These are phyloP conservation scores for Drosophila rubida DNA, from an alignment of 2,888 invertebrate species.

Conservation along the genomic window DNA sequence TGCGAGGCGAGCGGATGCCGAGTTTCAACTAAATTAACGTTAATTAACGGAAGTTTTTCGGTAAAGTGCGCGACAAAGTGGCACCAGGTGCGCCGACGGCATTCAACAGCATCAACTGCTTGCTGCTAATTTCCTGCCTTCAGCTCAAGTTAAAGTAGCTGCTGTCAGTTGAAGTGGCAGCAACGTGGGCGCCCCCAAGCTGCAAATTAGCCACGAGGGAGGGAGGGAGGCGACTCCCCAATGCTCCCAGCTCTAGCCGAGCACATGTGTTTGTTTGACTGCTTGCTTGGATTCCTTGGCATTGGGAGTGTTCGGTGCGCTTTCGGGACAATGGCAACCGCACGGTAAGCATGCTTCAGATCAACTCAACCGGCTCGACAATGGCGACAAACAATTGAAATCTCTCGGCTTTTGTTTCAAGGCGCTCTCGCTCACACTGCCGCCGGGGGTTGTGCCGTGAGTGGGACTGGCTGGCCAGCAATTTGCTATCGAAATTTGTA, in stretches of 20 bases:
- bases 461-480: constrained; percentile 22
- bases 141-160: constrained; percentile 34
- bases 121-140: constrained; percentile 12
- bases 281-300: constrained; percentile 5
- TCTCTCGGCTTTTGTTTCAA: constrained; percentile 77
- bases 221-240: neutral
- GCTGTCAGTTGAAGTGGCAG: constrained; percentile 46
- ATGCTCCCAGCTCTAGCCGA: constrained; percentile 4
- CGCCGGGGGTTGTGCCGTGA: constrained; percentile 46
- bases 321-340: constrained; percentile 66
- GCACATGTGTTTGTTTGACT: constrained; percentile 27
- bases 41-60: constrained; percentile 78
- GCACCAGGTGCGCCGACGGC: constrained; percentile 46
- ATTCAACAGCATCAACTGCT: constrained; percentile 30
- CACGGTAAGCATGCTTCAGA: constrained; percentile 66
- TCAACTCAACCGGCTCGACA: constrained; percentile 58
- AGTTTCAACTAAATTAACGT: constrained; percentile 79
- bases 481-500: constrained; percentile 66
- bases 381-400: constrained; percentile 80
- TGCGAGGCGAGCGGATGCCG: constrained; percentile 54
- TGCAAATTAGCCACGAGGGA: constrained; percentile 50
- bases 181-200: constrained; percentile 6
- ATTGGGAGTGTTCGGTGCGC: constrained; percentile 57
- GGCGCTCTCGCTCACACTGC: constrained; percentile 18
- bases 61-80: constrained; percentile 58